Evolutionary conservation across 1,140 invertebrate genomes (phyloP), one percentile per base, ranked within the genome.

Genomic region (Lasioglossum baleicum): DNA sequence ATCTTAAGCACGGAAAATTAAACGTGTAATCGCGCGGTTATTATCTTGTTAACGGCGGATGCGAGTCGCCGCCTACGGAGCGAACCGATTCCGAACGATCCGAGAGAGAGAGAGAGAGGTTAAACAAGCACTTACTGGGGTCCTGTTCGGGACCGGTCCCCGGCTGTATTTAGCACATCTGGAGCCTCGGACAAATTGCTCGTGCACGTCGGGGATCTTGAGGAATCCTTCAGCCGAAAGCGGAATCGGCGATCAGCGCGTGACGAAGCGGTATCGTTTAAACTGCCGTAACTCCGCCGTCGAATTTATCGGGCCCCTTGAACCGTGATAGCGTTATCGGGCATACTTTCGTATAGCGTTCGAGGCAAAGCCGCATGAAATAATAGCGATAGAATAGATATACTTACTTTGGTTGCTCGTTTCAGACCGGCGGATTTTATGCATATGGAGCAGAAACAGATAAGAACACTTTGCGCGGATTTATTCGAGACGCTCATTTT

Each of bases 21-120:
- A 91, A 90, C 81, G 70, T 89, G 90, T 92, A 92, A 92, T 90
- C 89, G 82, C 72, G 61, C 53, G 81, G 88, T 91, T 92, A 92
- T 92, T 92, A 91, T 90, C 91, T 91, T 89, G 90, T 92, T 90
- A 91, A 90, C 86, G 82, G 75, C 75, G 79, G 78, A 87, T 40
- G 75, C 81, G 76, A 88, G 85, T 13, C 42, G 68, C 42, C 68
- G 51, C 66, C 71, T 48, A 22, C 40, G 6, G 56, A 69, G 26
- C 40, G 64, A 31, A 0, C 78, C 72, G 65, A 75, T 69, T 58
- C 44, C 66, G 58, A 75, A 56, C 48, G 53, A 80, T 70, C 42
- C 35, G 7, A 20, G 40, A 66, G 70, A 73, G n/a, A n/a, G n/a
- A n/a, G n/a, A n/a, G n/a, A n/a, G n/a, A n/a, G 26, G 26, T 80